Percentiles rank a stretch among this genome's conserved stretches.
phyloP scores from a whole-genome alignment of 1,140 invertebrate species.

The Cherax destructor region DNA sequence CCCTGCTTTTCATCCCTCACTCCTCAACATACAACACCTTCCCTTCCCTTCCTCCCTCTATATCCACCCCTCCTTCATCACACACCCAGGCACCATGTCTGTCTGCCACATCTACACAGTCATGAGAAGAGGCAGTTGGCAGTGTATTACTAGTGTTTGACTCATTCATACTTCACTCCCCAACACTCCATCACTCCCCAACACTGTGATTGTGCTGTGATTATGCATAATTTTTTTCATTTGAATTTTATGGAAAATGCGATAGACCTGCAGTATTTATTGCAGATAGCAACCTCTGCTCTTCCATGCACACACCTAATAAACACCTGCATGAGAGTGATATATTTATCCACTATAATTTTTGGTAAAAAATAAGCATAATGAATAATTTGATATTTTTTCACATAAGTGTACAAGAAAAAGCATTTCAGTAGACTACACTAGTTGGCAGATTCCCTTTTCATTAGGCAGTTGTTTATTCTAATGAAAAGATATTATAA shows the following conservation, averaged over 20 bases:
- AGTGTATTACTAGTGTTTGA: too few species aligned
- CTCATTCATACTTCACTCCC: too few species aligned
- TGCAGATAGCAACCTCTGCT: background rate
- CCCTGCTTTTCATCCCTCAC: too few species aligned
- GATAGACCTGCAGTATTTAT: background rate
- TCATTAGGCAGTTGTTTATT: constrained; percentile 1
- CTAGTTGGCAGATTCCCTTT: constrained; percentile 33
- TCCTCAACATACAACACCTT: too few species aligned
- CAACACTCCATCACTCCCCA: too few species aligned
- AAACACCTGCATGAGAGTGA: constrained; percentile 21
- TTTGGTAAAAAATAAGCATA: background rate
- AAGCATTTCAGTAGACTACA: constrained; percentile 30
- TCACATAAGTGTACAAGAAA: constrained; percentile 25
- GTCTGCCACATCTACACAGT: too few species aligned
- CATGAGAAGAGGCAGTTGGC: too few species aligned
- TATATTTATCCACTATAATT: constrained; percentile 28
- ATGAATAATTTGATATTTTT: constrained; percentile 14
- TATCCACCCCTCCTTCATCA: too few species aligned
- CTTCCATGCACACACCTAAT: constrained; percentile 17
- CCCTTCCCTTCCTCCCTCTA: too few species aligned
- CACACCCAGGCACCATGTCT: too few species aligned
- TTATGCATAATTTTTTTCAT: background rate
- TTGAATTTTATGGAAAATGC: background rate
- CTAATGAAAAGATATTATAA: constrained; percentile 30
- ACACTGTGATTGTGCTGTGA: background rate